Percentiles rank a stretch among this genome's conserved stretches.
Conservation (phyloP, 2,797 vertebrate species). For the Acropternis orthonyx region DNA sequence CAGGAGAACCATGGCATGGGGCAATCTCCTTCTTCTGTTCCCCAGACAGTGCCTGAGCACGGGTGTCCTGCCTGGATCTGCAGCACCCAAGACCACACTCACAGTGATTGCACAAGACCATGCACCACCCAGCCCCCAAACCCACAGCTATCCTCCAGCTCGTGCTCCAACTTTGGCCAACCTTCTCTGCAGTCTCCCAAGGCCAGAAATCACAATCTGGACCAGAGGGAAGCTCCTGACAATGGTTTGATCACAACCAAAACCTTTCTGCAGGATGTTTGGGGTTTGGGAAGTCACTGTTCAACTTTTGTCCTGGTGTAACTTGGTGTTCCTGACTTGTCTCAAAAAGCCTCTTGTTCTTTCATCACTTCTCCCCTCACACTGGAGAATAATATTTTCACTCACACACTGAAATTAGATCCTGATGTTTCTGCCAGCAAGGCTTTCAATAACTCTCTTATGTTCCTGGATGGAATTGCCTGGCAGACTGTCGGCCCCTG, state of each 20-base stretch:
- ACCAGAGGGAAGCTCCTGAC: background rate
- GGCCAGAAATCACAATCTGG: background rate
- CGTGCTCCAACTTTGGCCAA: background rate
- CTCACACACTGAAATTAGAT: background rate
- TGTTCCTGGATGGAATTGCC: constrained; percentile 39
- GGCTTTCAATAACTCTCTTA: constrained; percentile 69
- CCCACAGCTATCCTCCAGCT: background rate
- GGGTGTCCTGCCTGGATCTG: background rate
- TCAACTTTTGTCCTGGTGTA: constrained; percentile 12
- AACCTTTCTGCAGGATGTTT: background rate
- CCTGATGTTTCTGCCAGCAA: constrained; percentile 38
- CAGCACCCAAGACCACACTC: accelerated
- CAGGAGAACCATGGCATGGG: background rate
- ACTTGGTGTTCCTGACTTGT: background rate
- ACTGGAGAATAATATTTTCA: constrained; percentile 41
- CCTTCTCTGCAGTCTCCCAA: background rate
- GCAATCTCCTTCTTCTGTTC: background rate
- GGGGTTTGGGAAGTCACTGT: background rate
- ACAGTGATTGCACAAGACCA: background rate
- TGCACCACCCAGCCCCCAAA: background rate
- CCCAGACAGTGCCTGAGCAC: background rate
- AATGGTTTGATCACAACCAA: background rate
- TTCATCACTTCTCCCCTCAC: constrained; percentile 74
- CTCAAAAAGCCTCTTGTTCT: constrained; percentile 76
- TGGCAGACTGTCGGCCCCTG: background rate